Evolutionary conservation across 2,797 vertebrate species (phyloP).

Genomic region (Sebastes goodei): DNA sequence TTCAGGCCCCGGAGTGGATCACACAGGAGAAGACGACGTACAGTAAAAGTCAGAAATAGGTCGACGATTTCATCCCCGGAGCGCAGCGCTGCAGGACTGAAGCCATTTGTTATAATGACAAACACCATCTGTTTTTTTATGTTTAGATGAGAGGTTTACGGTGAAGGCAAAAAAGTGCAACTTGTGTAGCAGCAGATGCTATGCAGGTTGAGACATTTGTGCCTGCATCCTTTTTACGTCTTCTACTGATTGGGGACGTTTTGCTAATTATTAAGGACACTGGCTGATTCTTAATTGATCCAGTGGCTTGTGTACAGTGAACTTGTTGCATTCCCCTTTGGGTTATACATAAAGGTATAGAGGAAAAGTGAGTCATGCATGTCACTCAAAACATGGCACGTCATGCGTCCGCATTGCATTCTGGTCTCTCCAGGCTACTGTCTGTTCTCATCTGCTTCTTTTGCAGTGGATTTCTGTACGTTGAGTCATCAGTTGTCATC

Average conservation of each 20-base stretch:
- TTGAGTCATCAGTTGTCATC: conserved; percentile 24
- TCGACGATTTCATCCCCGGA: background rate
- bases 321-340: background rate
- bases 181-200: background rate
- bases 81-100: background rate
- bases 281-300: background rate
- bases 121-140: conserved; percentile 1
- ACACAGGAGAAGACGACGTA: background rate
- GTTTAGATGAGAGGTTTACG: background rate
- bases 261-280: background rate
- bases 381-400: conserved; percentile 11
- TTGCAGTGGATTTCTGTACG: background rate
- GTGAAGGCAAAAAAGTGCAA: background rate
- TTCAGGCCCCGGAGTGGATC: background rate
- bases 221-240: background rate
- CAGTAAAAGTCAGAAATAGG: conserved; percentile 22
- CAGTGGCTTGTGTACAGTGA: too few species aligned
- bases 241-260: background rate
- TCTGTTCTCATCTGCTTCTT: conserved; percentile 17
- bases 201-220: background rate
- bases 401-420: background rate
- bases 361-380: conserved; percentile 16
- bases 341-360: background rate
- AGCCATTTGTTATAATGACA: conserved; percentile 11
- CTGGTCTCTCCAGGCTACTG: conserved; percentile 28